phyloP scores from a whole-genome alignment of 2,797 vertebrate genomes.

The Micrastur ruficollis region DNA sequence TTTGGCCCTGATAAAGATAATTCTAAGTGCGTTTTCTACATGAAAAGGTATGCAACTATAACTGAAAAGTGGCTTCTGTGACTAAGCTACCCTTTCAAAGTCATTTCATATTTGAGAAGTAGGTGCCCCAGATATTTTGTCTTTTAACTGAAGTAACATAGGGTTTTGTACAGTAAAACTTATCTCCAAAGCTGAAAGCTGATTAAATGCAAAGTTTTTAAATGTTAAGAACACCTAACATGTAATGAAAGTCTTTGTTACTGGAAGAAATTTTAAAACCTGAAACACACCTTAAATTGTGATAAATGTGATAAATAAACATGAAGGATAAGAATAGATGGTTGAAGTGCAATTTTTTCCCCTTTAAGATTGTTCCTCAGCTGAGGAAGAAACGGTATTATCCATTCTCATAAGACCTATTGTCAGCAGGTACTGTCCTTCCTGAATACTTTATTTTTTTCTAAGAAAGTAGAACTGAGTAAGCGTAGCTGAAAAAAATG shows the following conservation, averaged over 20 bases:
- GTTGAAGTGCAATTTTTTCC: background rate
- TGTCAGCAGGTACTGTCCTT: background rate
- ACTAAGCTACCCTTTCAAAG: background rate
- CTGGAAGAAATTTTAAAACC: background rate
- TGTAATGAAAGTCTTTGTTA: background rate
- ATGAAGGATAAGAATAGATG: background rate
- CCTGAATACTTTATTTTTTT: background rate
- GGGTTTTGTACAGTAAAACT: background rate
- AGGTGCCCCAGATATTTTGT: background rate
- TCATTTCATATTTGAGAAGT: background rate
- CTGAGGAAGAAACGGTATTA: background rate
- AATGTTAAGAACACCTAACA: background rate
- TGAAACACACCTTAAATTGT: background rate
- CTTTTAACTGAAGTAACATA: background rate
- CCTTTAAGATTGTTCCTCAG: background rate
- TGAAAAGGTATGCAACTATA: background rate
- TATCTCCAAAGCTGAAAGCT: background rate
- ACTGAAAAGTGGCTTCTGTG: background rate
- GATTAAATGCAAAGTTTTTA: background rate
- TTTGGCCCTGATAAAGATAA: background rate
- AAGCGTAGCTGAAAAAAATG: background rate
- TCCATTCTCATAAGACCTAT: background rate
- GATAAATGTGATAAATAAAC: background rate
- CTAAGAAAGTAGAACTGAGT: background rate
- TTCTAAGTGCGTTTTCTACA: background rate